phyloP scores from a whole-genome alignment of 2,888 invertebrate genomes.

The Nebria salina region DNA sequence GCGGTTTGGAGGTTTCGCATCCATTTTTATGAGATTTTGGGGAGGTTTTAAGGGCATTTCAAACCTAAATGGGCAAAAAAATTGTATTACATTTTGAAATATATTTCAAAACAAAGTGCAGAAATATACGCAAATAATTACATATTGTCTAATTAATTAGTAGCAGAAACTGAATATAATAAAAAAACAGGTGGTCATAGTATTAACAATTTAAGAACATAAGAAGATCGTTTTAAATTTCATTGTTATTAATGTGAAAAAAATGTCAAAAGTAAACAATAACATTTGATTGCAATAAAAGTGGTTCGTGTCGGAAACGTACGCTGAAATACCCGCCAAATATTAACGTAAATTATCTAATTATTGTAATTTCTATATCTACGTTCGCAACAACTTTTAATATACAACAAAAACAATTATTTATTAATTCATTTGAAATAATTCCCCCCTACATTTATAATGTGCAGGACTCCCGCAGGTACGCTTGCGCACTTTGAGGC shows the following conservation, averaged over 20 bases:
- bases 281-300: not conserved
- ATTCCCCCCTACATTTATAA: conserved; percentile 43
- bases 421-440: conserved; percentile 38
- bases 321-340: not conserved
- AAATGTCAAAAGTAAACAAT: not conserved
- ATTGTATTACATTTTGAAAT: conserved; percentile 22
- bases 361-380: not conserved
- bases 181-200: too few species aligned
- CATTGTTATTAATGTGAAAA: not conserved
- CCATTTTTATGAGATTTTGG: conserved; percentile 38
- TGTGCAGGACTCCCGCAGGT: conserved; percentile 38
- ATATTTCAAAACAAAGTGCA: not conserved
- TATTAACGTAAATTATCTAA: not conserved
- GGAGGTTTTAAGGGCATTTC: conserved; percentile 39
- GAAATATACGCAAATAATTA: not conserved
- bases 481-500: conserved; percentile 57
- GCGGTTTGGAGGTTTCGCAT: conserved; percentile 33
- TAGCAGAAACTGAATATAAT: not conserved
- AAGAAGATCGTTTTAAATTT: not conserved
- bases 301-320: not conserved
- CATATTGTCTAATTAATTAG: not conserved
- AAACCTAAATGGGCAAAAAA: conserved; percentile 25
- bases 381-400: not conserved
- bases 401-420: conserved; percentile 20
- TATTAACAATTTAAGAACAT: not conserved